phyloP scores from a whole-genome alignment of 2,888 invertebrate species.

The Archips xylosteana region DNA sequence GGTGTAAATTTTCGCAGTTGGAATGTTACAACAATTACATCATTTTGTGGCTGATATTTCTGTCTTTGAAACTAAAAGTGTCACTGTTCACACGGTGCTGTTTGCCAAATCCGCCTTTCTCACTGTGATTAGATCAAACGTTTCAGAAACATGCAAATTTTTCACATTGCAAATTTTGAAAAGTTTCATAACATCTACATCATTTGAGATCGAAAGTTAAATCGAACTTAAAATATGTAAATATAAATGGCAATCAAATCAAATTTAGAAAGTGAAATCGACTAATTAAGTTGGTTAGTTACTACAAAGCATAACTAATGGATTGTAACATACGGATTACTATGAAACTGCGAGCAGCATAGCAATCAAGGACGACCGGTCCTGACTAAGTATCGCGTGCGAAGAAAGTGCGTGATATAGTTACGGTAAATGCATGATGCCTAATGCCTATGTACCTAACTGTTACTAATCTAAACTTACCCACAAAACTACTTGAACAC shows the following conservation, averaged over 20 bases:
- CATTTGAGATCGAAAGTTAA: conserved; percentile 13
- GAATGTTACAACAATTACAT: conserved; percentile 2
- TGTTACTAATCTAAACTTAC: not conserved
- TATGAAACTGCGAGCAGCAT: conserved; percentile 28
- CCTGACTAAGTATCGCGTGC: conserved; percentile 26
- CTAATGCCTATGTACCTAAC: conserved; percentile 23
- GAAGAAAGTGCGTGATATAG: conserved; percentile 21
- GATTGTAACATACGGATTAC: conserved; percentile 27
- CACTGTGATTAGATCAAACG: not conserved
- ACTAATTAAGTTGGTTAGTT: conserved; percentile 17
- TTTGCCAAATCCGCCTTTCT: not conserved
- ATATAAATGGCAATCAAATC: conserved; percentile 16
- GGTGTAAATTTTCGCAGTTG: conserved; percentile 26
- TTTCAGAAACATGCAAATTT: not conserved
- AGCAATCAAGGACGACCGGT: conserved; percentile 38
- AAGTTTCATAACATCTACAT: not conserved
- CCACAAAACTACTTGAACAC: conserved; percentile 1
- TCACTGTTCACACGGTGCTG: not conserved
- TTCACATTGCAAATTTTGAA: not conserved
- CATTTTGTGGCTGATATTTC: not conserved
- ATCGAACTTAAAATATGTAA: conserved; percentile 11
- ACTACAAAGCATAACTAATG: conserved; percentile 10
- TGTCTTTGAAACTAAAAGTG: conserved; percentile 1
- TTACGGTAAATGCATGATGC: conserved; percentile 5
- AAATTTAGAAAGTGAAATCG: conserved; percentile 15